Base-by-base conservation (phyloP, 2,888 invertebrate species). In the Ichneumon xanthorius region DNA sequence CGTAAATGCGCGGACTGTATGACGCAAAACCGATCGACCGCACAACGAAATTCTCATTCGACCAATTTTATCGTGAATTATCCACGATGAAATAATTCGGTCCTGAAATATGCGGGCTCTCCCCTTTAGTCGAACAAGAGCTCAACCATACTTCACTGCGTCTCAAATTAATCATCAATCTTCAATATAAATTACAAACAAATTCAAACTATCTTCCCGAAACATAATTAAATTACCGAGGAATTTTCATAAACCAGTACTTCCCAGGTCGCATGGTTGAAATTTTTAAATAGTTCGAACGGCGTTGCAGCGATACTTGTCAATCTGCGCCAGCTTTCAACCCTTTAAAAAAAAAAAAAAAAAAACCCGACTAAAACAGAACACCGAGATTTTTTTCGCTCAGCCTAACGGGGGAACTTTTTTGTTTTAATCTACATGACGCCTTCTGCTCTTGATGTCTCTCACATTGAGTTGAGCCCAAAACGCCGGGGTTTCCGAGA, bases 31-130 rank as follows among this genome's bases (percentile, higher is more conserved):
- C 63, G 22, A 19, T 11, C 22, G 11, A 26, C 7, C 40, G 70
- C 30, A 50, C 50, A 11, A 48, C 19, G 63, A 71, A 55, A 55
- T 58, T 16, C 75, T 58, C 30, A 84, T 71, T 76, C 55, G 65
- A 53, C 22, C 1, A 22, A 22, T 22, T 22, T 22, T 22, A 76
- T 50, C 50, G 26, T 58, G 37, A 80, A 83, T 80, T 71, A 67
- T 55, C 61, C 16, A 48, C 40, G 58, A 72, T 55, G 37, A 58
- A 77, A 80, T 71, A 22, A 48, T 50, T 33, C 30, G 6, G 5
- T n/a, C 26, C n/a, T 22, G 55, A 19, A 37, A n/a, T 72, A 63
- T 26, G 26, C 26, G 26, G 3, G 19, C 2, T 19, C 3, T 55
- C 22, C 19, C 7, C 7, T 53, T n/a, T 5, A 11, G 22, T 22